phyloP scores from a whole-genome alignment of 2,888 invertebrate genomes.

The Andrena bicolor region DNA sequence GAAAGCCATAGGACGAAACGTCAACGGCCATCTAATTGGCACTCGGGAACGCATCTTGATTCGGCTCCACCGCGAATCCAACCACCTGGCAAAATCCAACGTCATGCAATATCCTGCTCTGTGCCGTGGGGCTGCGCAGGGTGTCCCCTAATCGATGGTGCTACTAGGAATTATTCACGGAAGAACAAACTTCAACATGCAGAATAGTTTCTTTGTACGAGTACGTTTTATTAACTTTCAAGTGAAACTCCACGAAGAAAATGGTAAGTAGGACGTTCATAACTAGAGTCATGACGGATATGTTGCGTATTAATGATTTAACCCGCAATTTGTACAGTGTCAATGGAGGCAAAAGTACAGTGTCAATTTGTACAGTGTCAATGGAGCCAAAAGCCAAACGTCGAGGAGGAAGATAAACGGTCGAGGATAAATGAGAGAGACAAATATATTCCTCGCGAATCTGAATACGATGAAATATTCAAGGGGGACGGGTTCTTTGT shows the following conservation, averaged over 20 bases:
- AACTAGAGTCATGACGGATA: too few species aligned
- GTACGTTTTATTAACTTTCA: neutral
- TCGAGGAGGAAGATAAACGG: neutral
- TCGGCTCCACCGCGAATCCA: conserved; percentile 56
- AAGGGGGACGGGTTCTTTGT: conserved; percentile 46
- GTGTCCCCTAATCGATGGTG: neutral
- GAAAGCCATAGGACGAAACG: conserved; percentile 69
- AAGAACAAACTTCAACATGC: neutral
- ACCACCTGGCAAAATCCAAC: conserved; percentile 67
- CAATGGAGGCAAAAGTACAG: too few species aligned
- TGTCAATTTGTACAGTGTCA: conserved; percentile 36
- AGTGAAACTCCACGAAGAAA: neutral
- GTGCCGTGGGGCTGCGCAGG: neutral
- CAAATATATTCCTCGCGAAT: conserved; percentile 28
- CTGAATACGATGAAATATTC: conserved; percentile 59
- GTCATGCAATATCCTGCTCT: conserved; percentile 1
- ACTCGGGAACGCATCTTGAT: conserved; percentile 74
- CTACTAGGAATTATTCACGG: neutral
- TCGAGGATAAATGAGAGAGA: conserved; percentile 18
- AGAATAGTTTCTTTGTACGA: neutral
- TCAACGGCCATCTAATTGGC: conserved; percentile 81
- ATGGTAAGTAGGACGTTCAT: too few species aligned
- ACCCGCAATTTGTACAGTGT: conserved; percentile 31
- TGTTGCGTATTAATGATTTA: too few species aligned
- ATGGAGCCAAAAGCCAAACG: conserved; percentile 18